phyloP scores from a whole-genome alignment of 2,113 vertebrate species.

The Dicerorhinus sumatrensis region DNA sequence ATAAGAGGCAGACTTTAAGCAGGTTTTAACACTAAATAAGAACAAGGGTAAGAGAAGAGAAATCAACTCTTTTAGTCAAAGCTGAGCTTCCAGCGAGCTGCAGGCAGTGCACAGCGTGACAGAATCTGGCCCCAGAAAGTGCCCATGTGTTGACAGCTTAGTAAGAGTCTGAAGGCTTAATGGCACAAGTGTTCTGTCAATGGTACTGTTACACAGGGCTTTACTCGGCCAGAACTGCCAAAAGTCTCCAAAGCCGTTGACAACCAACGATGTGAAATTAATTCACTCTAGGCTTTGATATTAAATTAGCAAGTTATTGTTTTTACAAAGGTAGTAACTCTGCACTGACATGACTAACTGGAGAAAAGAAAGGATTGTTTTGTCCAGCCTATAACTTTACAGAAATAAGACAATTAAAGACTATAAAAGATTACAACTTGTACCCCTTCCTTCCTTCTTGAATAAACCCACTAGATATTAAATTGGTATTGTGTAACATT shows the following conservation, averaged over 20 bases:
- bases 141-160: constrained; percentile 95
- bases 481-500: not conserved
- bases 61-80: constrained; percentile 96
- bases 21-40: constrained; percentile 92
- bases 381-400: not conserved
- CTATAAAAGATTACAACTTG: not conserved
- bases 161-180: constrained; percentile 92
- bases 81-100: constrained; percentile 95
- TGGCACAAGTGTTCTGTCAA: constrained; percentile 90
- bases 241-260: constrained; percentile 87
- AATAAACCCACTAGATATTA: not conserved
- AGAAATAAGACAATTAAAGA: not conserved
- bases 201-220: constrained; percentile 86
- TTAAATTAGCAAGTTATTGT: constrained; percentile 46
- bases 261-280: constrained; percentile 80
- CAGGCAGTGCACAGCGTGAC: constrained; percentile 93
- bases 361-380: not conserved
- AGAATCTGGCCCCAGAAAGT: constrained; percentile 93
- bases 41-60: constrained; percentile 95
- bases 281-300: not conserved
- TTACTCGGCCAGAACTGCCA: constrained; percentile 87
- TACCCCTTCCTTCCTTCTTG: not conserved
- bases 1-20: constrained; percentile 89
- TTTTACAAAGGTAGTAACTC: not conserved
- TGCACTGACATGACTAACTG: not conserved